These are phyloP conservation scores for Nemotelus nigrinus DNA, from an alignment of 2,888 invertebrate genomes.

Conservation along the genomic window DNA sequence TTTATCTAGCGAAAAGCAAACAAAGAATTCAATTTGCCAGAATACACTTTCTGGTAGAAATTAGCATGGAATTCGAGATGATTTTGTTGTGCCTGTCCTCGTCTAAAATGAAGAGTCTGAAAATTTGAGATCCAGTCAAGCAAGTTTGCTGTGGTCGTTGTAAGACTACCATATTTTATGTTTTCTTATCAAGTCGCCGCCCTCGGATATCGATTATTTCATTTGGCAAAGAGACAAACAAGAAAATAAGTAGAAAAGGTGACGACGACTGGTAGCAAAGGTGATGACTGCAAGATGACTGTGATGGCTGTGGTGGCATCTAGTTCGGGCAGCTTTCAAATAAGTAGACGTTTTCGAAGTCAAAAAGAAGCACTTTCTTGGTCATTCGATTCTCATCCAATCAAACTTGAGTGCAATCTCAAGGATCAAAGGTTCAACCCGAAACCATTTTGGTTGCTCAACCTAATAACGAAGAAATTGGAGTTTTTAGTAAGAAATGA, in stretches of 20 bases:
- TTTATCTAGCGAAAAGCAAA: not conserved
- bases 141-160: slow-evolving; percentile 22
- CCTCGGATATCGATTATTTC: slow-evolving; percentile 39
- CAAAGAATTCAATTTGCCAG: slow-evolving; percentile 32
- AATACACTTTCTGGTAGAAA: slow-evolving; percentile 34
- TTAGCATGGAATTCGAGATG: slow-evolving; percentile 29
- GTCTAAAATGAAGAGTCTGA: too few species aligned
- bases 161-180: slow-evolving; percentile 1
- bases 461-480: slow-evolving; percentile 42
- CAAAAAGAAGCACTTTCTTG: slow-evolving; percentile 11
- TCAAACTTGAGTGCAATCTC: slow-evolving; percentile 39
- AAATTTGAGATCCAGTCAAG: slow-evolving; percentile 20
- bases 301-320: slow-evolving; percentile 2
- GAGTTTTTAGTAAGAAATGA: slow-evolving; percentile 39
- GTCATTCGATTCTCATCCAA: slow-evolving; percentile 35
- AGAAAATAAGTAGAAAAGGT: slow-evolving; percentile 29
- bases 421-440: slow-evolving; percentile 44
- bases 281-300: slow-evolving; percentile 6
- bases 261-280: slow-evolving; percentile 13
- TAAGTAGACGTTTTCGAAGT: slow-evolving; percentile 25
- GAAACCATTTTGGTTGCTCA: slow-evolving; percentile 35
- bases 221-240: slow-evolving; percentile 6
- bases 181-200: slow-evolving; percentile 42
- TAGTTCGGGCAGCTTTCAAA: slow-evolving; percentile 12
- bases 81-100: too few species aligned